These are phyloP conservation scores for Scomber colias DNA, from an alignment of 2,113 vertebrate genomes.

Conservation along the genomic window DNA sequence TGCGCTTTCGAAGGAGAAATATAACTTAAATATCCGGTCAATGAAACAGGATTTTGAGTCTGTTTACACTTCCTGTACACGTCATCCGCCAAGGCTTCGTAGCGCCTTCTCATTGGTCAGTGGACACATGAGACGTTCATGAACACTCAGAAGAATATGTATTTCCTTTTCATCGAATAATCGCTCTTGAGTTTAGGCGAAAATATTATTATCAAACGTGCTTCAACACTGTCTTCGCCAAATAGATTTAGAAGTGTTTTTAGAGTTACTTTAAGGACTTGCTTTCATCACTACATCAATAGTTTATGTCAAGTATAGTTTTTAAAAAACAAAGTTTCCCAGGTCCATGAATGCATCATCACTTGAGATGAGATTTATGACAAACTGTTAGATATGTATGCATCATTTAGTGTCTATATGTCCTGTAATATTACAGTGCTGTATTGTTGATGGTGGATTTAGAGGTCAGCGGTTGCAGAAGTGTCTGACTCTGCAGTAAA, in stretches of 20 bases:
- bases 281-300: fast-evolving
- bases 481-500: too few relatives aligned
- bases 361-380: background rate
- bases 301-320: background rate
- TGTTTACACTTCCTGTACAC: conserved; percentile 70
- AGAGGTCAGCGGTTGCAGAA: background rate
- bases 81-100: conserved; percentile 55
- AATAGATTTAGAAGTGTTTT: background rate
- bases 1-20: background rate
- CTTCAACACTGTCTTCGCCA: background rate
- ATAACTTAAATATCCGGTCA: conserved; percentile 1
- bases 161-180: background rate
- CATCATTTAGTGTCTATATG: conserved; percentile 15
- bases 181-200: background rate
- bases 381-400: background rate
- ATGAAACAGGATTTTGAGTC: conserved; percentile 10
- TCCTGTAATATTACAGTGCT: background rate
- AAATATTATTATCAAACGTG: background rate
- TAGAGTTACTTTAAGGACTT: background rate
- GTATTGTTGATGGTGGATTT: background rate
- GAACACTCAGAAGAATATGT: background rate
- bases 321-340: fast-evolving
- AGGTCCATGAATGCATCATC: fast-evolving
- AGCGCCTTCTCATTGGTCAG: conserved; percentile 60
- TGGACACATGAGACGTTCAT: background rate